phyloP scores from a whole-genome alignment of 2,888 invertebrate genomes.

The Empis stercorea region DNA sequence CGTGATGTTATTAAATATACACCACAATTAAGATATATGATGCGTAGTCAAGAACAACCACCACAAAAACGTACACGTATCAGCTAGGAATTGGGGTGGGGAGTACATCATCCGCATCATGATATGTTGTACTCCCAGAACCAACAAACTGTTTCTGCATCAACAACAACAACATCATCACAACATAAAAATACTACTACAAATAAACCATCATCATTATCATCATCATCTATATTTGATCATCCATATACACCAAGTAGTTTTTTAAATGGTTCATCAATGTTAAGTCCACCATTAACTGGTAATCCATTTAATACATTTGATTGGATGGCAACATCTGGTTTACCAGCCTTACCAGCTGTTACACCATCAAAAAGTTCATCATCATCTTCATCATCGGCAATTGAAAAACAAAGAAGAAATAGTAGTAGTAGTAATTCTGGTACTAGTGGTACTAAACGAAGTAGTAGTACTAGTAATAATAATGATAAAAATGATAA shows the following conservation, averaged over 20 bases:
- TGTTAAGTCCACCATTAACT: conserved; percentile 30
- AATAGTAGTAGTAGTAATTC: neutral
- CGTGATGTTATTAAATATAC: conserved; percentile 72
- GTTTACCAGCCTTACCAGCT: conserved; percentile 11
- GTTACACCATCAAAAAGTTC: conserved; percentile 1
- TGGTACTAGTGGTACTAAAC: neutral
- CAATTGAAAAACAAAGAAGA: neutral
- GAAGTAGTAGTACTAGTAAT: conserved; percentile 2
- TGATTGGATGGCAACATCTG: conserved; percentile 19
- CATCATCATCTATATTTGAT: conserved; percentile 4
- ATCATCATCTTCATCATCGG: neutral
- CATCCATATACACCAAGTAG: neutral
- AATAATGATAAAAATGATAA: conserved; percentile 2
- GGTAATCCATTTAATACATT: conserved; percentile 15
- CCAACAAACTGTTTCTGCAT: conserved; percentile 19
- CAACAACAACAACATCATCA: conserved; percentile 17
- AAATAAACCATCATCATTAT: conserved; percentile 5
- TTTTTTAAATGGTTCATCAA: conserved; percentile 18
- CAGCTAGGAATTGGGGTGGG: conserved; percentile 39
- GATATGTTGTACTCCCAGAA: conserved; percentile 37
- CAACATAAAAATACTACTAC: conserved; percentile 11
- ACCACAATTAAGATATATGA: conserved; percentile 80
- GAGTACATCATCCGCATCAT: conserved; percentile 31
- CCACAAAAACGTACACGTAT: conserved; percentile 33
- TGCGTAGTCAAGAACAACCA: conserved; percentile 38